These are phyloP conservation scores for Eospalax fontanierii DNA, from an alignment of 2,797 vertebrate species.

Conservation along the genomic window DNA sequence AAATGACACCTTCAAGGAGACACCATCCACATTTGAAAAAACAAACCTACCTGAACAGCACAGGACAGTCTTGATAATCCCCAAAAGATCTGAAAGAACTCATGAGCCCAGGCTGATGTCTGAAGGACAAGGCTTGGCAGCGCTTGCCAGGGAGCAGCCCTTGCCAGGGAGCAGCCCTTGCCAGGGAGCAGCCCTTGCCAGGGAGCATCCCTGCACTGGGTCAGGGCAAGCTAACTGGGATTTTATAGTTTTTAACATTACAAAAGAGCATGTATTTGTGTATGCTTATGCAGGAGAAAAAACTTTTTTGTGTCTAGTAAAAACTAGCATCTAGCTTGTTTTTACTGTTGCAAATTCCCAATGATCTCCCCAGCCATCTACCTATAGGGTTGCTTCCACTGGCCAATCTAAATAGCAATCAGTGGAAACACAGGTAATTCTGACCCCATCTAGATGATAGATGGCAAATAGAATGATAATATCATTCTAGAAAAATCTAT, in stretches of 20 bases:
- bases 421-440: too few relatives aligned
- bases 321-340: conserved; percentile 44
- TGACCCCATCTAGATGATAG: too few relatives aligned
- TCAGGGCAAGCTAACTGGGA: not conserved
- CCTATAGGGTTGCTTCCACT: too few relatives aligned
- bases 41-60: not conserved
- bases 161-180: too few relatives aligned
- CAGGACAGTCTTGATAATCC: not conserved
- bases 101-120: not conserved
- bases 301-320: conserved; percentile 45
- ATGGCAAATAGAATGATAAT: conserved; percentile 31
- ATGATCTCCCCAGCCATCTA: too few relatives aligned
- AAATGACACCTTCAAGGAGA: not conserved
- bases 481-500: conserved; percentile 50
- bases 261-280: conserved; percentile 53
- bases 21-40: not conserved
- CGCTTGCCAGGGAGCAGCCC: too few relatives aligned
- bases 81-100: not conserved
- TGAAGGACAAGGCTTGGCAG: not conserved
- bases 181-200: too few relatives aligned
- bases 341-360: too few relatives aligned
- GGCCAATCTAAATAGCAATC: too few relatives aligned
- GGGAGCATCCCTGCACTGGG: not conserved
- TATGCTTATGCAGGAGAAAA: conserved; percentile 28
- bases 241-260: conserved; percentile 44